These are phyloP conservation scores for Brachyopa scutellaris DNA, from an alignment of 2,888 invertebrate species.

Conservation along the genomic window DNA sequence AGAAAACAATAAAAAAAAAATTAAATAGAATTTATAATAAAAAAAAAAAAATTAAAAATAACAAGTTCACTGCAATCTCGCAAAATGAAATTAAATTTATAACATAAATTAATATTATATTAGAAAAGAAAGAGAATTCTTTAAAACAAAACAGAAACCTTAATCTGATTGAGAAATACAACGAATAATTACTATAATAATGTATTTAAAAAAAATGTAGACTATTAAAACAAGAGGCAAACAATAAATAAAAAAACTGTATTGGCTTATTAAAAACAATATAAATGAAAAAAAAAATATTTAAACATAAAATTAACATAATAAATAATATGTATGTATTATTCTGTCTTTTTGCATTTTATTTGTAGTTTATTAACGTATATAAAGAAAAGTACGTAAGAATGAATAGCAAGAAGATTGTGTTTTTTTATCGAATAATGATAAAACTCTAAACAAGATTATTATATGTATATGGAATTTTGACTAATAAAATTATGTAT, in stretches of 20 bases:
- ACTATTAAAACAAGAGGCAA: slow-evolving; percentile 35
- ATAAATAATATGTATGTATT: slow-evolving; percentile 7
- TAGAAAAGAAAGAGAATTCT: slow-evolving; percentile 21
- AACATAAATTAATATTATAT: slow-evolving; percentile 16
- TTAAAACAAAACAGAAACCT: slow-evolving; percentile 19
- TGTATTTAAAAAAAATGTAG: slow-evolving; percentile 42
- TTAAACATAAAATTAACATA: slow-evolving; percentile 4
- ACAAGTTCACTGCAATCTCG: slow-evolving; percentile 72
- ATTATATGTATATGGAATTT: slow-evolving; percentile 9
- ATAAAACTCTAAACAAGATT: no score
- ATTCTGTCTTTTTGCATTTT: slow-evolving; percentile 45
- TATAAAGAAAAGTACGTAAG: slow-evolving; percentile 9
- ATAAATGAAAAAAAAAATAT: neutral
- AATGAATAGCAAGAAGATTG: slow-evolving; percentile 19
- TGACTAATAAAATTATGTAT: slow-evolving; percentile 32
- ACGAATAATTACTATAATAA: slow-evolving; percentile 58
- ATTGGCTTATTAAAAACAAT: slow-evolving; percentile 43
- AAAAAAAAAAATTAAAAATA: slow-evolving; percentile 78
- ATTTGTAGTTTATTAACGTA: slow-evolving; percentile 35
- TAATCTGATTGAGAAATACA: slow-evolving; percentile 66
- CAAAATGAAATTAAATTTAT: slow-evolving; percentile 12
- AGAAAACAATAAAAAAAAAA: slow-evolving; percentile 49
- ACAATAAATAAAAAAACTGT: slow-evolving; percentile 57
- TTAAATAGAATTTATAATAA: slow-evolving; percentile 77
- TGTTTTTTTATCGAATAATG: neutral